Evolutionary conservation across 2,113 vertebrate species (phyloP).

Genomic region (Cryptotis parvus): DNA sequence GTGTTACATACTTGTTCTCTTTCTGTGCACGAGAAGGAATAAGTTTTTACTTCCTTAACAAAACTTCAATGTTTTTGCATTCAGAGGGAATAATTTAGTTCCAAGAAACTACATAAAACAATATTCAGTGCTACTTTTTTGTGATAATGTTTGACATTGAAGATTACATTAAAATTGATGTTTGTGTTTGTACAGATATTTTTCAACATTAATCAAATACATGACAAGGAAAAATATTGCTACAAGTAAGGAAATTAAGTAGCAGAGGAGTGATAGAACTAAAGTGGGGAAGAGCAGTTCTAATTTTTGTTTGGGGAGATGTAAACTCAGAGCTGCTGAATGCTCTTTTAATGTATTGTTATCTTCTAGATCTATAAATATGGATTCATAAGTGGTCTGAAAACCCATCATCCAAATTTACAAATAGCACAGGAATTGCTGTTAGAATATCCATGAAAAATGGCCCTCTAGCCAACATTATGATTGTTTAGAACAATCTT

Average conservation of each 20-base stretch:
- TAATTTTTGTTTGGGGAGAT: background rate
- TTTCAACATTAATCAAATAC: conserved; percentile 65
- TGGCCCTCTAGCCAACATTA: background rate
- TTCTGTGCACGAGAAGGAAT: conserved; percentile 15
- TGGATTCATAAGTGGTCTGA: background rate
- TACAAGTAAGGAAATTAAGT: conserved; percentile 63
- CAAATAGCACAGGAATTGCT: background rate
- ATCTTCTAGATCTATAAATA: conserved; percentile 19
- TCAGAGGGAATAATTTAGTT: background rate
- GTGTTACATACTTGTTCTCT: background rate
- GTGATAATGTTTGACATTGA: conserved; percentile 56
- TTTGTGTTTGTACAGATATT: conserved; percentile 56
- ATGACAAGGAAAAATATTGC: conserved; percentile 12
- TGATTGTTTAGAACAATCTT: background rate
- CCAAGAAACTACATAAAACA: background rate
- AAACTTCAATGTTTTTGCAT: background rate
- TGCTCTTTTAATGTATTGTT: background rate
- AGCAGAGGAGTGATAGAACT: background rate
- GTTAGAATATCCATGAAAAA: background rate
- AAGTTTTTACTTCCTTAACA: conserved; percentile 1
- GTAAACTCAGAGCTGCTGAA: background rate
- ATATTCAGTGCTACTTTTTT: background rate
- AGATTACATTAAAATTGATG: conserved; percentile 68
- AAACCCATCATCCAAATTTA: background rate
- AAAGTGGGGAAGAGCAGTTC: background rate